phyloP scores from a whole-genome alignment of 2,113 vertebrate genomes.

The Pycnonotus jocosus region DNA sequence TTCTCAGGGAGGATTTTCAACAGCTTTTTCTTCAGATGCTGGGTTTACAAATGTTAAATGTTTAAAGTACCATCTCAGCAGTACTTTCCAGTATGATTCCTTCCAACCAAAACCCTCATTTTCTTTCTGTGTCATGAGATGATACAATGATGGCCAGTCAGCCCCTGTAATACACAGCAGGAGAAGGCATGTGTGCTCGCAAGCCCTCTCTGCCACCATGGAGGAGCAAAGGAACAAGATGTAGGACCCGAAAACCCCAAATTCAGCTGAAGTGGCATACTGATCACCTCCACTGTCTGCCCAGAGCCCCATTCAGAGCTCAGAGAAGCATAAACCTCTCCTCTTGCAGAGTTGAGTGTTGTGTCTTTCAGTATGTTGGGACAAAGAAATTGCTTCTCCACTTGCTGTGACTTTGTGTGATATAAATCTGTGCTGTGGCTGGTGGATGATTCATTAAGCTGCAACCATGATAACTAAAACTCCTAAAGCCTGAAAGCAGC shows the following conservation, averaged over 20 bases:
- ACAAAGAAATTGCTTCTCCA: background rate
- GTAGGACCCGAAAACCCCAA: background rate
- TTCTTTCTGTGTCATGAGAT: background rate
- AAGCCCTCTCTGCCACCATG: background rate
- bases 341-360: background rate
- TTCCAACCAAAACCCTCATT: background rate
- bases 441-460: background rate
- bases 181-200: background rate
- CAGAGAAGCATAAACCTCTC: background rate
- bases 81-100: background rate
- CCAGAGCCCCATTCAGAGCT: background rate
- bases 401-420: background rate
- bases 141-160: background rate
- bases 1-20: background rate
- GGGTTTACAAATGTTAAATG: background rate
- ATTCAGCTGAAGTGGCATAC: background rate
- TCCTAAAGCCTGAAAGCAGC: slow-evolving; percentile 2
- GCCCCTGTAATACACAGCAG: background rate
- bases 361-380: background rate
- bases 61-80: background rate
- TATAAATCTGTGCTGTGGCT: background rate
- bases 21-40: background rate
- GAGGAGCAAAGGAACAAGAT: background rate
- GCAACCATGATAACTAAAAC: background rate
- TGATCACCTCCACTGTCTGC: background rate